Conservation (phyloP, 2,797 vertebrate genomes). For the Erpetoichthys calabaricus region DNA sequence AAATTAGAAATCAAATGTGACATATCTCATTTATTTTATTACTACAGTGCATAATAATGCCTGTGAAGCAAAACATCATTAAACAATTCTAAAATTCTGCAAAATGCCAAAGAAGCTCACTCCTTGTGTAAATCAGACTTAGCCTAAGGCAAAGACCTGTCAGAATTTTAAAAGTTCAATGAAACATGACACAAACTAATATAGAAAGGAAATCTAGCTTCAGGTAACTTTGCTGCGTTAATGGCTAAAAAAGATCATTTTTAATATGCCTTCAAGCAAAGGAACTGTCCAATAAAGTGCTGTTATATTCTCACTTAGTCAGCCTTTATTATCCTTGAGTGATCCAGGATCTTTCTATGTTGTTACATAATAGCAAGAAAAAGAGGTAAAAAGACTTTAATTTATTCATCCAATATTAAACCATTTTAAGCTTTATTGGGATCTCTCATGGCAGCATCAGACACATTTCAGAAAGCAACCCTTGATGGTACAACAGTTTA, state of each 20-base stretch:
- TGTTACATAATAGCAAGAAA: no score
- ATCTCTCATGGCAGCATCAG: no score
- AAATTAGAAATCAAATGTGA: no score
- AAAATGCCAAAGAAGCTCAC: not conserved
- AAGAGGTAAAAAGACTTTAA: no score
- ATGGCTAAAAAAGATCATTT: not conserved
- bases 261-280: not conserved
- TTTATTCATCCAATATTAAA: no score
- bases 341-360: no score
- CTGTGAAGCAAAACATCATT: not conserved
- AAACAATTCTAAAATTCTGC: not conserved
- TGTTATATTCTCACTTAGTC: not conserved
- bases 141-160: slow-evolving; percentile 3
- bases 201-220: slow-evolving; percentile 1
- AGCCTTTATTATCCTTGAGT: no score
- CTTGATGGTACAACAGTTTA: no score
- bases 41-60: not conserved
- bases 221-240: not conserved
- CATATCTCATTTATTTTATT: not conserved
- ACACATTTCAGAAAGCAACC: no score
- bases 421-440: no score
- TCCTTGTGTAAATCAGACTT: not conserved
- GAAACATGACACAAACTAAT: slow-evolving; percentile 1
- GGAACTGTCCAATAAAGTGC: not conserved
- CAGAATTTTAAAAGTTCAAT: slow-evolving; percentile 4